Evolutionary conservation across 2,797 vertebrate species (phyloP), one percentile per base, ranked within the genome.

Genomic region (Morus bassanus): DNA sequence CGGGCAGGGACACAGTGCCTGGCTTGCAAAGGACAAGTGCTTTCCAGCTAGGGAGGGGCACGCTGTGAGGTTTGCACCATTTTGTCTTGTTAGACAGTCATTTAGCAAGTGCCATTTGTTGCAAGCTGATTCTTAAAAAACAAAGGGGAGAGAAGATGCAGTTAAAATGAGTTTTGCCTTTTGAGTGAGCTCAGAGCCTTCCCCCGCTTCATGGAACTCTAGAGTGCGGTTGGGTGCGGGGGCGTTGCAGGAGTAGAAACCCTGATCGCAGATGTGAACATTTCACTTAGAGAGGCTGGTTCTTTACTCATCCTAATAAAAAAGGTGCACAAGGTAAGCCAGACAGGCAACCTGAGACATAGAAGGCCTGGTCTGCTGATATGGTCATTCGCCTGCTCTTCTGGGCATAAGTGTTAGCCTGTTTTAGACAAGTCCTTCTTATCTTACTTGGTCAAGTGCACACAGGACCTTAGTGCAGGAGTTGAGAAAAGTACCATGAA

Each of bases 131-230:
- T 93, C 92, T 96, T 88, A 24, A 93, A 84, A 88, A 68, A 96
- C 95, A 96, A 97, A 94, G 43, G n/a, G 79, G 50, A 45, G 74
- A 61, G 43, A 73, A 72, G 88, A 57, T 0, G 25, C 88, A 45
- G 88, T 51, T 86, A 45, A 91, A 95, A 69, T 65, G 73, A 80
- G 59, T 76, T 93, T 84, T 91, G 86, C 84, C 74, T 79, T 82
- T 59, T 85, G 85, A 91, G 88, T 63, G n/a, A 84, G 64, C 82
- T 89, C 78, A 37, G 75, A 85, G 93, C 90, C 80, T 46, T 73
- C 65, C 75, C 51, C 79, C 5, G 28, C 67, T 65, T n/a, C 28
- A 24, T 16, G 53, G 67, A 43, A 35, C 56, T 80, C 43, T 9
- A 46, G 59, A 68, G 59, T 46, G 65, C 0, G 80, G 31, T 5